Evolutionary conservation across 1,140 invertebrate species (phyloP), one percentile per base, ranked within the genome.

Genomic region (Macrocentrus cingulum): DNA sequence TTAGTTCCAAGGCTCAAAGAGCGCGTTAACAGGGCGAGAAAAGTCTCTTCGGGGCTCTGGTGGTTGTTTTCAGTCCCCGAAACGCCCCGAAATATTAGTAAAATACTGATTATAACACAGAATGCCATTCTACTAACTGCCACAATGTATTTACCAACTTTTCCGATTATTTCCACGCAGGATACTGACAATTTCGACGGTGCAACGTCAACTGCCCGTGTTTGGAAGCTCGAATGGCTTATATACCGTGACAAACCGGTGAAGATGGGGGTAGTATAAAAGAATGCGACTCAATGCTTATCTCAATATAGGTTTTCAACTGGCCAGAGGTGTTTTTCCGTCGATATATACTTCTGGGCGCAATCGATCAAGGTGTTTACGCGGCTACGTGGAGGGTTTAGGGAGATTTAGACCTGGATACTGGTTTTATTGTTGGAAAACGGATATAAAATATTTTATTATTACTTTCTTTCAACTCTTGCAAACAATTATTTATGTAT

Each of bases 1-100:
- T 65, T 64, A 8, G 18, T 25, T 5, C 37, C 59, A 0, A 71
- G 67, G 3, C 56, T 57, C 4, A 75, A 70, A 0, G 73, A 69
- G 16, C 32, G 60, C 3, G 56, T 46, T 0, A 75, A 45, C 0
- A 71, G 46, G 4, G 67, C 53, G 1, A 60, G 8, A 0, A 75
- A 52, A 1, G 61, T 52, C 0, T 5, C 23, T 54, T 73, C 72
- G 6, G 72, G 68, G 18, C 61, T 65, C 8, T 1, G 5, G 25
- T 23, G 15, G n/a, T 44, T 6, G 13, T 11, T 16, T 6, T 16
- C 15, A 1, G 23, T 32, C 37, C 49, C 18, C 1, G 20, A 2
- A 11, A 15, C 13, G 7, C 8, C 15, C 3, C 4, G 15, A 4
- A 15, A 39, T 11, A 45, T 4, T 2, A 29, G 4, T 9, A 32